Evolutionary conservation across 2,888 invertebrate genomes (phyloP).

Genomic region (Itoplectis maculator): DNA sequence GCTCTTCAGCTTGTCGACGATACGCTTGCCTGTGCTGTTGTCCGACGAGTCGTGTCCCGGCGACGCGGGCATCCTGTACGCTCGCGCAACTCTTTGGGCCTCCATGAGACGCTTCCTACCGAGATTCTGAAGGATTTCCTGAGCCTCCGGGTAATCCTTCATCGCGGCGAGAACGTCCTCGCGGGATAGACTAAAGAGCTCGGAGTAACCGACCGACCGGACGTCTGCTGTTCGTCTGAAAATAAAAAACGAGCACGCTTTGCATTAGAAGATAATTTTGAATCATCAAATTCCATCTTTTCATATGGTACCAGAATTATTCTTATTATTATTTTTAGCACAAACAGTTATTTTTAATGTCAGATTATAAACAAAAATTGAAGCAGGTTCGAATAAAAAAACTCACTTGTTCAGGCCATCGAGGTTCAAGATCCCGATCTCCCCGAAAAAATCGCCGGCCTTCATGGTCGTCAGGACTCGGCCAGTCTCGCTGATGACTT

Average conservation of each 20-base stretch:
- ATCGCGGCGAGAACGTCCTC: constrained; percentile 97
- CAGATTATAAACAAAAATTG: neutral
- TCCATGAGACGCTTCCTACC: constrained; percentile 95
- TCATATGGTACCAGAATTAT: neutral
- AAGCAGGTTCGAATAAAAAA: constrained; percentile 27
- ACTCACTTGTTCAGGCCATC: constrained; percentile 97
- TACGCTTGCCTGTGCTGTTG: constrained; percentile 89
- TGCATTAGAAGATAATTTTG: neutral
- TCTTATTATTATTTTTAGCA: neutral
- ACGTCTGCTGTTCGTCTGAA: constrained; percentile 97
- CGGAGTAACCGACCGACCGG: constrained; percentile 97
- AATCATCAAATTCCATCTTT: neutral
- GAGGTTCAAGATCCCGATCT: constrained; percentile 97
- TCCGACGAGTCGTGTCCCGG: constrained; percentile 88
- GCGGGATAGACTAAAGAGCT: constrained; percentile 96
- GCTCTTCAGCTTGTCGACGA: constrained; percentile 93
- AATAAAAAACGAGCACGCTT: neutral
- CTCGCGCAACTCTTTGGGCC: constrained; percentile 86
- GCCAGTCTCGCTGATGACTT: constrained; percentile 97
- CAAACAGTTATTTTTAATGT: neutral
- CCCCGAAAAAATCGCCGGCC: constrained; percentile 98
- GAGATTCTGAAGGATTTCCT: constrained; percentile 95
- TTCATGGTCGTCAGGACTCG: constrained; percentile 97
- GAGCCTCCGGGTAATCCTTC: constrained; percentile 99
- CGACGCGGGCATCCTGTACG: constrained; percentile 89